Percentiles rank a stretch among this genome's conserved stretches.
phyloP scores from a whole-genome alignment of 2,797 vertebrate genomes.

The Luscinia megarhynchos region DNA sequence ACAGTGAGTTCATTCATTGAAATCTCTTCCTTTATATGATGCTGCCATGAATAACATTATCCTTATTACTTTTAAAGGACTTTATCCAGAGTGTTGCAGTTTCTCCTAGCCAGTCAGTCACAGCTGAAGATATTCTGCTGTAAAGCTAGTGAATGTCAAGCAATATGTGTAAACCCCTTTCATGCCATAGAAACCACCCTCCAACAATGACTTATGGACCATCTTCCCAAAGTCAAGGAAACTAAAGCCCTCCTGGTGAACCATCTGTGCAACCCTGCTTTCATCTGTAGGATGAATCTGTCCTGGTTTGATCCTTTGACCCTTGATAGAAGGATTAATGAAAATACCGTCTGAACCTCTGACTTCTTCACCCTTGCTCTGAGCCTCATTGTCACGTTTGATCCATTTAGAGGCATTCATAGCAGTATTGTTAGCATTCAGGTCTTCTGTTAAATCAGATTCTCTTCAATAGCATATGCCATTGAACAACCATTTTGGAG shows the following conservation, averaged over 20 bases:
- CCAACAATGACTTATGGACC: not conserved
- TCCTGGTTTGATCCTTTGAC: slow-evolving; percentile 34
- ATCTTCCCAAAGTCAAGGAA: slow-evolving; percentile 21
- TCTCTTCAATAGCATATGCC: not conserved
- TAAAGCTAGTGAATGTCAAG: not conserved
- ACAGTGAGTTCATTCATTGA: not conserved
- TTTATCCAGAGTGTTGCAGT: not conserved
- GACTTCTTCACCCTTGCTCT: slow-evolving; percentile 33
- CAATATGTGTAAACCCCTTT: not conserved
- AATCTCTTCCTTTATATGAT: not conserved
- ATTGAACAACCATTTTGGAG: not conserved
- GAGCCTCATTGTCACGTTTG: slow-evolving; percentile 26
- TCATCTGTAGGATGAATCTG: slow-evolving; percentile 37
- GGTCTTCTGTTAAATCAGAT: not conserved
- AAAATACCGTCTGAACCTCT: slow-evolving; percentile 34
- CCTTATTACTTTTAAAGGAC: not conserved
- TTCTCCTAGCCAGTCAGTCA: not conserved
- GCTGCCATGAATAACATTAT: not conserved
- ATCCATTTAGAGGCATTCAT: slow-evolving; percentile 34
- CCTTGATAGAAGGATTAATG: slow-evolving; percentile 38
- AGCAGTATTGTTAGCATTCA: not conserved
- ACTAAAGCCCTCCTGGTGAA: not conserved
- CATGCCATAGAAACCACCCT: not conserved
- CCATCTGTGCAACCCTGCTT: slow-evolving; percentile 12
- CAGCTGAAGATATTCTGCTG: not conserved